Conservation (phyloP, 1,140 invertebrate genomes). For the Cydia strobilella region DNA sequence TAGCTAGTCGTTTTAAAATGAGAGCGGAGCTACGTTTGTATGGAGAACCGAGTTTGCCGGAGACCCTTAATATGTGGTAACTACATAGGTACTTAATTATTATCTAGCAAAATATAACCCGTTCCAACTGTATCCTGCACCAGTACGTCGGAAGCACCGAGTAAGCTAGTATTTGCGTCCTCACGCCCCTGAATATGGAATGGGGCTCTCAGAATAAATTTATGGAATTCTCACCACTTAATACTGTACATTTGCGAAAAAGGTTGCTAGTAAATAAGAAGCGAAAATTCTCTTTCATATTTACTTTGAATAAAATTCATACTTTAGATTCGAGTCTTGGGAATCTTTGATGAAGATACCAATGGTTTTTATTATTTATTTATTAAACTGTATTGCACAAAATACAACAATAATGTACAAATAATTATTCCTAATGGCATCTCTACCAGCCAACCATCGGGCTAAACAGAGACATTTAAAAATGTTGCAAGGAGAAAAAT, state of each 20-base stretch:
- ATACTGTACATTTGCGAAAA: slow-evolving; percentile 8
- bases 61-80: no score
- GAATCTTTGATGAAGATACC: neutral
- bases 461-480: no score
- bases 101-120: neutral
- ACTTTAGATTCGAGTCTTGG: neutral
- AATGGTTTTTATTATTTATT: neutral
- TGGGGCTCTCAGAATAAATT: slow-evolving; percentile 18
- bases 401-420: no score
- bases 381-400: no score
- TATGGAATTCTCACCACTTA: neutral
- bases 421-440: no score
- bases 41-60: no score
- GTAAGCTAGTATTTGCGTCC: slow-evolving; percentile 12
- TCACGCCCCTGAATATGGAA: slow-evolving; percentile 18
- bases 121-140: neutral
- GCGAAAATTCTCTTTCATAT: neutral
- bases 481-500: no score
- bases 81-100: no score
- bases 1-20: no score
- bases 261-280: neutral
- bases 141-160: neutral
- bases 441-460: no score
- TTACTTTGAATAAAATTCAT: neutral
- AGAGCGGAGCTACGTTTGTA: no score